Evolutionary conservation across 2,888 invertebrate species (phyloP), one percentile per base, ranked within the genome.

Genomic region (Paralinhomoeus sp.): DNA sequence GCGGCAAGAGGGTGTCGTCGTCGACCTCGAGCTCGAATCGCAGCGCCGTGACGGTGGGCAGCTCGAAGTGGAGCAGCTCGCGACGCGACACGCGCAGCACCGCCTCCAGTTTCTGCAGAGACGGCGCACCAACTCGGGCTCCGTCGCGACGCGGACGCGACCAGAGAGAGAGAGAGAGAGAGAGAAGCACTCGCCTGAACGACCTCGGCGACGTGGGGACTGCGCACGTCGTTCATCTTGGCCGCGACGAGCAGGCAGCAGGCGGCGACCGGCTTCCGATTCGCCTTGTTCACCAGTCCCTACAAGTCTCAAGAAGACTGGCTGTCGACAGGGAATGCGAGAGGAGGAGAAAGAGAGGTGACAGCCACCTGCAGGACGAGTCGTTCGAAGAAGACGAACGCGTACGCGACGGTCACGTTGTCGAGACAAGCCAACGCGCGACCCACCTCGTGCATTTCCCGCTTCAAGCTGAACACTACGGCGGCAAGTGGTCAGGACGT

Each of bases 351-450:
- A 12, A 27, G 5, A 27, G 12, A 9, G 27, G 7, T 9, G 27
- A 37, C 23, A 27, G 24, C 38, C n/a, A 65, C 67, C 51, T 80
- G 79, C 42, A 89, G 70, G 53, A 93, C 85, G 44, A 93, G 70
- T 63, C 87, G 87, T 64, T 97, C 93, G 65, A 91, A 93, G 67
- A 85, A 93, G n/a, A 91, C 91, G 62, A 85, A 91, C 0, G 89
- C 81, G 63, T 87, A 85, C 20, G 93, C 89, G 20, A 93, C 80
- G 1, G 84, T 84, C 48, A 89, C 69, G 47, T 87, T 69, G 67
- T 93, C 91, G 17, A 70, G 54, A 47, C 78, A 76, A 54, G 74
- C 75, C 64, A 84, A 53, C 3, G 24, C 20, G 22, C 34, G 31
- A 13, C 49, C 48, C 1, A 54, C 39, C n/a, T 42, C 37, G 1